phyloP scores from a whole-genome alignment of 2,888 invertebrate genomes.

The Chydorus sphaericus region DNA sequence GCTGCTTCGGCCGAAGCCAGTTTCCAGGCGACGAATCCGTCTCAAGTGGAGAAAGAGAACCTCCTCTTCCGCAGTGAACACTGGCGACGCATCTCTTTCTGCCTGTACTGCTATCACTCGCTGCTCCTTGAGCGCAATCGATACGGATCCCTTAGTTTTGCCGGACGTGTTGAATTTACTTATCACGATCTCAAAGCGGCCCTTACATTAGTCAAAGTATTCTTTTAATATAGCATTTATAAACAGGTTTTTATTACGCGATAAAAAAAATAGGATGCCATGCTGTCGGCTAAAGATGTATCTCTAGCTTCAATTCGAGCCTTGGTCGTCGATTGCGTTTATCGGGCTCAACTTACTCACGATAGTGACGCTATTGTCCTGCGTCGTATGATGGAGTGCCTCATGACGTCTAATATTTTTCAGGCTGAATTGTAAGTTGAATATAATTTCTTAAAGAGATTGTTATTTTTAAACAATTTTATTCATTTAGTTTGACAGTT shows the following conservation, averaged over 20 bases:
- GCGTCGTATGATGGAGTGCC: not conserved
- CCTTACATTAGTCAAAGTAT: not conserved
- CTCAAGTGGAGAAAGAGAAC: slow-evolving; percentile 1
- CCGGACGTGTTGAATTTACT: not conserved
- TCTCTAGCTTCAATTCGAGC: not conserved
- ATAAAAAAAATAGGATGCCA: not conserved
- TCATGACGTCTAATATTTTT: not conserved
- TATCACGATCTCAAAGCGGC: slow-evolving; percentile 5
- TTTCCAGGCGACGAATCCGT: not conserved
- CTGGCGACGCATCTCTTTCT: slow-evolving; percentile 1
- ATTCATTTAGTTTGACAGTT: not conserved
- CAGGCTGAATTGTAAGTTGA: not conserved
- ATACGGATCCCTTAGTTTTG: not conserved
- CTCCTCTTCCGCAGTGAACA: not conserved
- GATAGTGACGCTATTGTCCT: not conserved
- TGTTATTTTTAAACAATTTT: not conserved
- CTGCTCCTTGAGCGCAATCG: slow-evolving; percentile 9
- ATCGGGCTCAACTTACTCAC: not conserved
- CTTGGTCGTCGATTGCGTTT: slow-evolving; percentile 6
- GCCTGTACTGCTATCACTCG: slow-evolving; percentile 3
- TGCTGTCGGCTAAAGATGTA: not conserved
- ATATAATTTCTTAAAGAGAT: not conserved
- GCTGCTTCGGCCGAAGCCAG: not conserved
- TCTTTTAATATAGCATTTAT: too few relatives aligned
- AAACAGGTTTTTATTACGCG: not conserved